Percentiles rank a stretch among this genome's conserved stretches.
phyloP scores from a whole-genome alignment of 2,797 vertebrate genomes.

The Anguilla obscura region DNA sequence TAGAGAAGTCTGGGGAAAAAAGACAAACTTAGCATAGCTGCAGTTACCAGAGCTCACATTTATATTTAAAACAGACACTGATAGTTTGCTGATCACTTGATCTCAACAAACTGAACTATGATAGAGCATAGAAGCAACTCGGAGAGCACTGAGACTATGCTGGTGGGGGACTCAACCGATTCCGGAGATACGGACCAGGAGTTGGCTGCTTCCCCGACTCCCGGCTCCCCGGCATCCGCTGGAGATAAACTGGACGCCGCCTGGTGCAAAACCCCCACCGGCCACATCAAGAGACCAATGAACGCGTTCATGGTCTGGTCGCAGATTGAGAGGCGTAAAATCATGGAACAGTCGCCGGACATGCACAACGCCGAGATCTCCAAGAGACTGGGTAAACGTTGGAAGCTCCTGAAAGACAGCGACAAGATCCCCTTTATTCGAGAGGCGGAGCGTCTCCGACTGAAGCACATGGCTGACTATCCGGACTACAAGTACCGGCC shows the following conservation, averaged over 20 bases:
- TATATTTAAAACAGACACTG: constrained; percentile 29
- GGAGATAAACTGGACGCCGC: constrained; percentile 87
- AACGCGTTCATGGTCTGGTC: constrained; percentile 90
- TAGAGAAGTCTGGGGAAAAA: constrained; percentile 41
- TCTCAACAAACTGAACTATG: constrained; percentile 68
- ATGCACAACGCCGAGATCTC: constrained; percentile 99
- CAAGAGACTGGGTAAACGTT: constrained; percentile 95
- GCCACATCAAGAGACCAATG: constrained; percentile 92
- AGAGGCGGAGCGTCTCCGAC: constrained; percentile 94
- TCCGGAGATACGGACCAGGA: constrained; percentile 91
- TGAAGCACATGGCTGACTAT: constrained; percentile 99
- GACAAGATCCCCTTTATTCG: constrained; percentile 99
- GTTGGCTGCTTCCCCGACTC: constrained; percentile 89
- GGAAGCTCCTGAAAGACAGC: constrained; percentile 95
- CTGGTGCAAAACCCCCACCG: constrained; percentile 97
- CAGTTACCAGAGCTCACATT: constrained; percentile 31
- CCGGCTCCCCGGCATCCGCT: constrained; percentile 83
- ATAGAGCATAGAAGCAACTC: constrained; percentile 90
- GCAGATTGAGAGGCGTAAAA: constrained; percentile 94
- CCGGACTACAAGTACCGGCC: constrained; percentile 99
- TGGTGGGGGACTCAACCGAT: constrained; percentile 90
- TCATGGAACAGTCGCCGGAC: constrained; percentile 97
- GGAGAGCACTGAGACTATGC: constrained; percentile 84
- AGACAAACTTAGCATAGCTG: constrained; percentile 12
- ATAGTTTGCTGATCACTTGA: constrained; percentile 40